A percentile compares a stretch with the other conserved stretches of the same genome.
phyloP scores from a whole-genome alignment of 1,140 invertebrate genomes.

The Nomia melanderi region DNA sequence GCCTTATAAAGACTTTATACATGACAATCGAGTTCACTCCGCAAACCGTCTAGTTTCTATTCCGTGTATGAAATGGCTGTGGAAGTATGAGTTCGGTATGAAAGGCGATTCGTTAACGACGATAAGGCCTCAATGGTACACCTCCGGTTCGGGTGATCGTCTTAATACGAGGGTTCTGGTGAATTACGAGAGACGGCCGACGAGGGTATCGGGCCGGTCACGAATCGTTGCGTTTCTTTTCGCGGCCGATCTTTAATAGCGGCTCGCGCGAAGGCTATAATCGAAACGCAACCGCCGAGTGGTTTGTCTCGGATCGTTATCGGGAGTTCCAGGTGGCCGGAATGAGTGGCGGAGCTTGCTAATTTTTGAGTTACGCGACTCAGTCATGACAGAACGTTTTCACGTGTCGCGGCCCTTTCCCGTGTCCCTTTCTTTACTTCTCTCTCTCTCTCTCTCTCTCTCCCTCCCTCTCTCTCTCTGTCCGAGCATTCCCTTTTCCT shows the following conservation, averaged over 20 bases:
- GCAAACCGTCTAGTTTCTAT: too few species aligned
- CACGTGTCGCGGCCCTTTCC: not conserved
- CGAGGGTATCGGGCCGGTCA: slow-evolving; percentile 6
- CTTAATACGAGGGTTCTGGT: slow-evolving; percentile 4
- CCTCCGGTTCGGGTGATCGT: not conserved
- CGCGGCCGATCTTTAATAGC: slow-evolving; percentile 15
- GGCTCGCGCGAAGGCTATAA: not conserved
- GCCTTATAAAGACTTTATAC: not conserved
- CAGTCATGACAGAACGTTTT: slow-evolving; percentile 22
- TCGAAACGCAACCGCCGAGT: slow-evolving; percentile 4
- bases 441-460: not conserved
- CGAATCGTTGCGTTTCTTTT: slow-evolving; percentile 39
- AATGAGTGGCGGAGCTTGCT: slow-evolving; percentile 16
- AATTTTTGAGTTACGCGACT: slow-evolving; percentile 50
- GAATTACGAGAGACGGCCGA: slow-evolving; percentile 4
- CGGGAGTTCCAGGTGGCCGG: slow-evolving; percentile 17
- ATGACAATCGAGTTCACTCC: not conserved
- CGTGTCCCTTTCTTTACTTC: not conserved
- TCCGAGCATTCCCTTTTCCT: not conserved
- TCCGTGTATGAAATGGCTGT: too few species aligned
- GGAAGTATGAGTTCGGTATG: too few species aligned
- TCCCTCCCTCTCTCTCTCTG: not conserved
- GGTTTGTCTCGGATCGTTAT: slow-evolving; percentile 43
- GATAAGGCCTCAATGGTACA: not conserved
- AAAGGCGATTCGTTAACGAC: not conserved